A percentile compares a stretch with the other conserved stretches of the same genome.
phyloP scores from a whole-genome alignment of 2,113 vertebrate species.

The Platichthys flesus region DNA sequence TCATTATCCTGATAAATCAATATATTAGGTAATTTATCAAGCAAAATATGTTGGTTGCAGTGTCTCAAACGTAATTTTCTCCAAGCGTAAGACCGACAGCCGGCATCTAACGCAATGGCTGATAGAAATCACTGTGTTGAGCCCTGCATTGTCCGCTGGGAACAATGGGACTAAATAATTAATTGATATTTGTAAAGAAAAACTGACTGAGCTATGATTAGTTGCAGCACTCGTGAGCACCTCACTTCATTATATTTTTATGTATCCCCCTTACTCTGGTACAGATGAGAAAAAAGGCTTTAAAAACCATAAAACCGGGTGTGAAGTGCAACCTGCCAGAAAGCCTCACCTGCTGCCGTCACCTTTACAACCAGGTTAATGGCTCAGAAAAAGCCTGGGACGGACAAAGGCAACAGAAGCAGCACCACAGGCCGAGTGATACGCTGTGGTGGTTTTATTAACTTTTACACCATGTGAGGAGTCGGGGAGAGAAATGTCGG shows the following conservation, averaged over 20 bases:
- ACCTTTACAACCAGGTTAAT: constrained; percentile 23
- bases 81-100: no score
- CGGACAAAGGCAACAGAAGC: neutral
- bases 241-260: neutral
- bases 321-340: neutral
- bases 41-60: no score
- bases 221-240: no score
- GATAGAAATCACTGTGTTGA: no score
- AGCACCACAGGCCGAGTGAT: neutral
- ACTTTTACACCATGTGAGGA: constrained; percentile 4
- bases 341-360: neutral
- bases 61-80: no score
- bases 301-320: neutral
- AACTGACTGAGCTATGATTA: no score
- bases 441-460: neutral
- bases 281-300: neutral
- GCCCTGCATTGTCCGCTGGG: no score
- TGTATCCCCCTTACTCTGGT: neutral
- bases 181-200: no score
- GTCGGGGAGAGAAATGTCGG: neutral
- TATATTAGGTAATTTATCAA: no score
- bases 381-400: constrained; percentile 8
- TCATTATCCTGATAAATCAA: no score
- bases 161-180: no score
- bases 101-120: no score